phyloP scores from a whole-genome alignment of 2,888 invertebrate species.

The Scrobipalpa costella region DNA sequence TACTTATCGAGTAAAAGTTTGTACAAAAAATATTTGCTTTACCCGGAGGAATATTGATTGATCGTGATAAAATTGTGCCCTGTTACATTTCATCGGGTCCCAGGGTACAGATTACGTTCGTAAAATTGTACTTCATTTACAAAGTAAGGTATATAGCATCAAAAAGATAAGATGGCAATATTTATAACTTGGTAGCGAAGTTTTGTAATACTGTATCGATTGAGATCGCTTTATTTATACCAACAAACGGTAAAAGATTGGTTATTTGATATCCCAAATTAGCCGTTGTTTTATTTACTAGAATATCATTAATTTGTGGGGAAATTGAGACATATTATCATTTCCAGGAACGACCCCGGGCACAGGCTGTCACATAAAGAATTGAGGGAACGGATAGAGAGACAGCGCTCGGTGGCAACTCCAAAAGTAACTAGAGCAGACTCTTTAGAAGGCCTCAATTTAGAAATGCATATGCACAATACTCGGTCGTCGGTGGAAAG shows the following conservation, averaged over 20 bases:
- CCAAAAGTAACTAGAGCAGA: constrained; percentile 78
- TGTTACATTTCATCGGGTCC: not conserved
- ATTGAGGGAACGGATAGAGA: constrained; percentile 84
- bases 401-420: constrained; percentile 83
- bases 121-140: constrained; percentile 9
- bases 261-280: constrained; percentile 1
- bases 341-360: constrained; percentile 62
- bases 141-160: constrained; percentile 2
- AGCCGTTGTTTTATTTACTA: not conserved
- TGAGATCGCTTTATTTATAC: constrained; percentile 1
- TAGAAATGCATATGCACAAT: constrained; percentile 78
- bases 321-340: not conserved
- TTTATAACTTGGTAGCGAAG: constrained; percentile 17
- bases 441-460: constrained; percentile 83
- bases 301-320: not conserved
- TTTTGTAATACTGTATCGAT: constrained; percentile 16
- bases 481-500: constrained; percentile 84
- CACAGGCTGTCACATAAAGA: constrained; percentile 68
- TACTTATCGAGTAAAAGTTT: constrained; percentile 15
- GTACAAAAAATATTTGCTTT: constrained; percentile 9
- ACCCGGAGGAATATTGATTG: constrained; percentile 15
- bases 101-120: constrained; percentile 13
- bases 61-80: constrained; percentile 11
- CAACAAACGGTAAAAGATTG: not conserved
- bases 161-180: constrained; percentile 5